Percentiles rank a stretch among this genome's conserved stretches.
Conservation (phyloP, 2,888 invertebrate genomes). For the Drosophila hamatofila region DNA sequence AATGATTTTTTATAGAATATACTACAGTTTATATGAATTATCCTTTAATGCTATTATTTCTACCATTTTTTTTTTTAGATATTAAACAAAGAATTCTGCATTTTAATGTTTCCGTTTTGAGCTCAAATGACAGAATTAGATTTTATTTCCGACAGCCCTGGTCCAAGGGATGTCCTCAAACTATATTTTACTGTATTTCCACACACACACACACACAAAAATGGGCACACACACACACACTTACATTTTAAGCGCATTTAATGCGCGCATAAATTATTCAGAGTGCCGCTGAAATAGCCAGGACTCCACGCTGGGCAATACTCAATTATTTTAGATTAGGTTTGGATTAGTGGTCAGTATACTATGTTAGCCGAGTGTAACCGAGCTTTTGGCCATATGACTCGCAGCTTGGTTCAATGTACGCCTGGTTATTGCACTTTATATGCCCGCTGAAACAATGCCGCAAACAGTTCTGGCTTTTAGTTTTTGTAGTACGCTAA, state of each 20-base stretch:
- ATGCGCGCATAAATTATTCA: conserved; percentile 79
- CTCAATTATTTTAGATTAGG: conserved; percentile 81
- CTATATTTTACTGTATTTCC: neutral
- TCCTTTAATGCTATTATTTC: neutral
- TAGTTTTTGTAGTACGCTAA: conserved; percentile 9
- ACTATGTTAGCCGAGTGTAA: conserved; percentile 1
- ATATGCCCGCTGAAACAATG: conserved; percentile 32
- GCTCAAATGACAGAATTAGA: neutral
- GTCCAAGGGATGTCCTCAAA: conserved; percentile 7
- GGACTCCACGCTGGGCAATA: conserved; percentile 56
- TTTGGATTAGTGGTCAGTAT: conserved; percentile 73
- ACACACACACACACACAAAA: conserved; percentile 9
- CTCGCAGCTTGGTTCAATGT: conserved; percentile 56
- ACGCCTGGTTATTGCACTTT: conserved; percentile 74
- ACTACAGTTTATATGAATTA: neutral
- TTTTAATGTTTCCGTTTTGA: neutral
- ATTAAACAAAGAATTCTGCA: neutral
- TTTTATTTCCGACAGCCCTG: conserved; percentile 7
- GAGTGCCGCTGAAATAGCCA: conserved; percentile 31
- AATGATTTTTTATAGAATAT: neutral
- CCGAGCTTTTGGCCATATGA: conserved; percentile 1
- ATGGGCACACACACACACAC: conserved; percentile 4
- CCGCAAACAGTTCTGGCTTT: conserved; percentile 37
- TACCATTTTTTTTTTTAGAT: too few species aligned
- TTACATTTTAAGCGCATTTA: conserved; percentile 68